Evolutionary conservation across 35 echinoderm and acorn worm genomes (phyloP).

Genomic region (Apostichopus californicus): DNA sequence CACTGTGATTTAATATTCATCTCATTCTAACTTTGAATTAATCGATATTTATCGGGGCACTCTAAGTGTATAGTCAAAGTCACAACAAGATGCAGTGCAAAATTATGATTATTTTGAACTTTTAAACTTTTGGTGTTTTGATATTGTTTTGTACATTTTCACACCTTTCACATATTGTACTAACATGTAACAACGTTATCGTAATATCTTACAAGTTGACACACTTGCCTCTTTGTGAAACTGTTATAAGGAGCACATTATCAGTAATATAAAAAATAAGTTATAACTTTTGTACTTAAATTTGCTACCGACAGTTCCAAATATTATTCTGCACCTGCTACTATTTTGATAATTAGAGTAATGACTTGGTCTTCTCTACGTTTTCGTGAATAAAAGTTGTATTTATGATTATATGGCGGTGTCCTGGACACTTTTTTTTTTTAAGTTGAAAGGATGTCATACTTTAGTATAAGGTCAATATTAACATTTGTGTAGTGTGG

Average conservation of each 20-base stretch:
- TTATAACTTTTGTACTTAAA: slow-evolving; percentile 30
- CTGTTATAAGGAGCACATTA: slow-evolving; percentile 15
- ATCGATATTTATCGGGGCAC: background rate
- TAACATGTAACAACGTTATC: slow-evolving; percentile 36
- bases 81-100: slow-evolving; percentile 29
- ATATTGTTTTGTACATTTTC: slow-evolving; percentile 56
- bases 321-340: background rate
- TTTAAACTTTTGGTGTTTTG: slow-evolving; percentile 53
- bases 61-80: background rate
- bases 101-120: background rate
- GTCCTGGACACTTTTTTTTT: background rate
- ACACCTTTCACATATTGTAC: slow-evolving; percentile 40
- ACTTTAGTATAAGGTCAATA: background rate
- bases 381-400: background rate
- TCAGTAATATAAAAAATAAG: slow-evolving; percentile 16
- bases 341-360: background rate
- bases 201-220: background rate
- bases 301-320: slow-evolving; percentile 41
- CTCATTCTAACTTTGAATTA: background rate
- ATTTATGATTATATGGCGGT: background rate
- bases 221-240: slow-evolving; percentile 10
- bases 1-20: background rate
- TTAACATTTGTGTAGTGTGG: slow-evolving; percentile 12
- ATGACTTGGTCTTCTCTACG: background rate
- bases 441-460: background rate